A percentile compares a stretch with the other conserved stretches of the same genome.
Conservation (phyloP, 2,888 invertebrate species). For the Thymelicus lineola region DNA sequence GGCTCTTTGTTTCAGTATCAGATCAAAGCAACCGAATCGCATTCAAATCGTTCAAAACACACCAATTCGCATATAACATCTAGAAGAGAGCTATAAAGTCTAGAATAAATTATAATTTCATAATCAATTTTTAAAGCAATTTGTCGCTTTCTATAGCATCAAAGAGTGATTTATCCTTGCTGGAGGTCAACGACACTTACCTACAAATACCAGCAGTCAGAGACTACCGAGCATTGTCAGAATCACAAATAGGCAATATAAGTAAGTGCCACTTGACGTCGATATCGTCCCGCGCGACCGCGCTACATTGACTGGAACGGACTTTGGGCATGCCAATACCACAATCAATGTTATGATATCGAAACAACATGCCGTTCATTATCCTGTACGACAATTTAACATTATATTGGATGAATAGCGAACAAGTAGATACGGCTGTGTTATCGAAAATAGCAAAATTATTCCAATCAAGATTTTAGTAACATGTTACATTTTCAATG, state of each 20-base stretch:
- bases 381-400: background rate
- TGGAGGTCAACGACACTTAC: background rate
- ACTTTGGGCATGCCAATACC: slow-evolving; percentile 5
- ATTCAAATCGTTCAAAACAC: too few relatives aligned
- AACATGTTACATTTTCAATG: too few relatives aligned
- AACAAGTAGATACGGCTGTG: too few relatives aligned
- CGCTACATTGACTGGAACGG: background rate
- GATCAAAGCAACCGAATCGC: too few relatives aligned
- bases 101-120: too few relatives aligned
- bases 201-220: background rate
- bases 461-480: too few relatives aligned
- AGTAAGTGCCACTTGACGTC: slow-evolving; percentile 9
- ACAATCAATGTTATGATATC: background rate
- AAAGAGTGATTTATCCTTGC: background rate
- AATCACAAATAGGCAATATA: slow-evolving; percentile 14
- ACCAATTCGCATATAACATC: too few relatives aligned
- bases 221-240: slow-evolving; percentile 3
- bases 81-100: too few relatives aligned
- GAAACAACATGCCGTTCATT: background rate
- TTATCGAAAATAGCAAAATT: background rate
- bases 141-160: background rate
- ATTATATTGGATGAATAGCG: too few relatives aligned
- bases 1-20: too few relatives aligned
- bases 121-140: background rate
- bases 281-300: background rate